A percentile compares a stretch with the other conserved stretches of the same genome.
Conservation (phyloP, 1,140 invertebrate genomes). For the Drosophila rufa region DNA sequence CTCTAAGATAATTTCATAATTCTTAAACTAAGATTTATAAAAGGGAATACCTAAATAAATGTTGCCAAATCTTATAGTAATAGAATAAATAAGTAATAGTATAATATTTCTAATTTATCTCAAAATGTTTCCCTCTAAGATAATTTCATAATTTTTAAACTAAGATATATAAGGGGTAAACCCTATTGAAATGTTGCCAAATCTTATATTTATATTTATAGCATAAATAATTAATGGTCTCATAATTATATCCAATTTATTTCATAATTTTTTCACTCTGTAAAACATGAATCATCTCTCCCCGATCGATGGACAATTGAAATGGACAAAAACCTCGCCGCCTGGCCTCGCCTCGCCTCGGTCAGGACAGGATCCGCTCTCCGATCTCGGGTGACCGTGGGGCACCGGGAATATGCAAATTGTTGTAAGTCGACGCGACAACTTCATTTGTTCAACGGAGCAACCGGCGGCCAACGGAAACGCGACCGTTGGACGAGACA, state of each 20-base stretch:
- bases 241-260: background rate
- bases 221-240: too few species aligned
- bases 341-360: background rate
- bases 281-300: conserved; percentile 60
- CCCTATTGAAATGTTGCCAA: too few species aligned
- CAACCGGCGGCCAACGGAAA: conserved; percentile 63
- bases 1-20: too few species aligned
- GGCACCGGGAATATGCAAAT: conserved; percentile 56
- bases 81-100: too few species aligned
- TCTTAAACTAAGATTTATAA: too few species aligned
- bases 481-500: conserved; percentile 40
- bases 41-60: too few species aligned
- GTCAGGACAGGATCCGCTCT: conserved; percentile 62
- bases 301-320: conserved; percentile 55
- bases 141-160: too few species aligned
- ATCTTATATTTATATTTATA: too few species aligned
- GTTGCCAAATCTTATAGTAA: too few species aligned
- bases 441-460: conserved; percentile 73
- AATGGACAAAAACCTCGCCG: conserved; percentile 29
- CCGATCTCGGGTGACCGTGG: conserved; percentile 6
- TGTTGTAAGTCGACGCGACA: conserved; percentile 60
- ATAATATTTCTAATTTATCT: too few species aligned
- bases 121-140: too few species aligned
- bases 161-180: background rate
- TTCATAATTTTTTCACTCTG: conserved; percentile 8